Conservation (phyloP, 2,888 invertebrate species). For the Athripsodes cinereus region DNA sequence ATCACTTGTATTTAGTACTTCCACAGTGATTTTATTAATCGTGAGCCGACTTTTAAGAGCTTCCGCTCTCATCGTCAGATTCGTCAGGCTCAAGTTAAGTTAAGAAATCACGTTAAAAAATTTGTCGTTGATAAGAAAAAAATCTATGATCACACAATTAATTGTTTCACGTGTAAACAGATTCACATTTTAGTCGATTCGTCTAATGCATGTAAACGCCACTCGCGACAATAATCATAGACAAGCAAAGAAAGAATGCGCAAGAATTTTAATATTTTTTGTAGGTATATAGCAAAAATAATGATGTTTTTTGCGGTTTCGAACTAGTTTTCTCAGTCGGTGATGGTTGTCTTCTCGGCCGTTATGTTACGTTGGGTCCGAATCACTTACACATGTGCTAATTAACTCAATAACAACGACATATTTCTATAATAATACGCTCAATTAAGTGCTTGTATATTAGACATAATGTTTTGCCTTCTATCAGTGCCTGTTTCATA, state of each 20-base stretch:
- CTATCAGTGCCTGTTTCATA: conserved; percentile 5
- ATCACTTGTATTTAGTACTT: too few species aligned
- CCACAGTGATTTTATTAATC: too few species aligned
- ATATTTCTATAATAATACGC: neutral
- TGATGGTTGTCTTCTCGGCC: conserved; percentile 16
- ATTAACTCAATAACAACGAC: conserved; percentile 12
- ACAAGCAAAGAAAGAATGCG: neutral
- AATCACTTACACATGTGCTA: conserved; percentile 19
- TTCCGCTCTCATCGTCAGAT: too few species aligned
- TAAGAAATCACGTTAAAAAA: too few species aligned
- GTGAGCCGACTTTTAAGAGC: too few species aligned
- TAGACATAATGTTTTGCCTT: neutral
- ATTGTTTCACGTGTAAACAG: too few species aligned
- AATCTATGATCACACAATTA: too few species aligned
- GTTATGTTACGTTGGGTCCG: conserved; percentile 16
- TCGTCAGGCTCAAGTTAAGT: too few species aligned
- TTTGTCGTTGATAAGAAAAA: too few species aligned
- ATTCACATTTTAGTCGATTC: neutral
- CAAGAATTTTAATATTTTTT: too few species aligned
- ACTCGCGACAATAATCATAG: conserved; percentile 3
- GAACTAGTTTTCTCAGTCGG: conserved; percentile 21
- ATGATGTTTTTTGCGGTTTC: conserved; percentile 18
- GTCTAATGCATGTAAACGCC: neutral
- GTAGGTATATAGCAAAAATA: neutral
- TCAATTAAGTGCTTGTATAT: neutral